Evolutionary conservation across 2,113 vertebrate species (phyloP).

Genomic region (Corvus cornix): DNA sequence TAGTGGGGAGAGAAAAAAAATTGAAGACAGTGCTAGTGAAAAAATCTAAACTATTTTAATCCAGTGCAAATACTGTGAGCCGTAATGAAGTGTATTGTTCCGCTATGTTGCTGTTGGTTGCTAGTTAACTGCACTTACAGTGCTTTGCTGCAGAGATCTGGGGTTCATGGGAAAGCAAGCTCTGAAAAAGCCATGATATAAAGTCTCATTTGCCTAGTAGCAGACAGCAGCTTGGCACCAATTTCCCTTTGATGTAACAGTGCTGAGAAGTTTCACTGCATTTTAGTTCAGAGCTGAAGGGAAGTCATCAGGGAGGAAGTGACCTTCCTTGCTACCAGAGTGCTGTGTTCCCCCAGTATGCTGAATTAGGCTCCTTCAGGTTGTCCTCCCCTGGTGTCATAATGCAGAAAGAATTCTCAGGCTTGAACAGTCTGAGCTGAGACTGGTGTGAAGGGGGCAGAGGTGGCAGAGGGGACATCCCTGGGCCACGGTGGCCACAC

Average conservation of each 20-base stretch:
- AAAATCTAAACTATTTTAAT: slow-evolving; percentile 51
- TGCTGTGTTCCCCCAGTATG: rapidly evolving
- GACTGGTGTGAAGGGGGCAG: neutral
- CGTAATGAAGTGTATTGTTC: neutral
- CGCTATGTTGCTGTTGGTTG: neutral
- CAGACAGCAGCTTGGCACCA: neutral
- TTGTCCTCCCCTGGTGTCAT: neutral
- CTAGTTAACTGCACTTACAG: neutral
- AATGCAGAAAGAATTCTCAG: neutral
- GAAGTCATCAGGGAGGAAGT: neutral
- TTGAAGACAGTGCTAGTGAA: slow-evolving; percentile 3
- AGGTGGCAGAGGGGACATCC: rapidly evolving
- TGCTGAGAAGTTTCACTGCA: neutral
- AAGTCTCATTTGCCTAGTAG: slow-evolving; percentile 19
- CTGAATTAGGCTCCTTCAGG: neutral
- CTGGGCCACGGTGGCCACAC: neutral
- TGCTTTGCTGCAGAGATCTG: neutral
- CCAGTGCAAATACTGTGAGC: slow-evolving; percentile 15
- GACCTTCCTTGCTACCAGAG: neutral
- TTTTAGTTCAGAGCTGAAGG: neutral
- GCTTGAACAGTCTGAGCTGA: neutral
- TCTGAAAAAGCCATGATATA: neutral
- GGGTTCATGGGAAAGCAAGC: slow-evolving; percentile 16
- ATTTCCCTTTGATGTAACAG: neutral
- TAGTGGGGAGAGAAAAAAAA: neutral